Evolutionary conservation across 1,140 invertebrate species (phyloP), one percentile per base, ranked within the genome.

Genomic region (Lepeophtheirus salmonis): DNA sequence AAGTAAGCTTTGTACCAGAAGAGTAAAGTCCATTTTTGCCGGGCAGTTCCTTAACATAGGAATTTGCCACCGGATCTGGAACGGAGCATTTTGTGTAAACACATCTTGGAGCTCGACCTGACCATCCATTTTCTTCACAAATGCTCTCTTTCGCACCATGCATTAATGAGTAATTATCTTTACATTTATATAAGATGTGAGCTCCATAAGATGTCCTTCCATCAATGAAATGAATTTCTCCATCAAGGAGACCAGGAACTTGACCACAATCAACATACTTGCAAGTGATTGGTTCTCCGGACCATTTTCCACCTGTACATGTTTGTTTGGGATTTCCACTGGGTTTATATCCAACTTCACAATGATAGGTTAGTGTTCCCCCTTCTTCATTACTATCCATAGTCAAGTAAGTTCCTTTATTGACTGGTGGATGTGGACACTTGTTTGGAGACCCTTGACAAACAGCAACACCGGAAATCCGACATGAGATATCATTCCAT

Each of bases 401-500:
- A 70, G 83, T 88, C 13, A 87, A 87, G 67, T 87, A 92, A 0
- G 78, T 77, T 1, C 59, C 59, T 30, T 61, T 20, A 23, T n/a
- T n/a, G 2, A 53, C 59, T 10, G 49, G 2, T 21, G 59, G 59
- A 21, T 48, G 54, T 13, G 59, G 50, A 61, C 59, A 61, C 20
- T 50, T 53, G 12, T 23, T 54, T 1, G 59, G 50, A 18, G 17
- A 12, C 13, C 50, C 50, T 22, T 53, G 18, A 24, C 59, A 61
- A 2, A 61, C 59, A n/a, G 59, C 21, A 3, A 24, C 21, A 66
- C 25, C 69, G 66, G 13, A 56, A 16, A 92, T 76, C 70, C 89
- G 88, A 69, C 89, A 94, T 18, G 86, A 87, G 21, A 94, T 87
- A 73, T 94, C 89, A 70, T 94, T 94, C 88, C 88, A 94, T 0